Percentiles rank a stretch among this genome's conserved stretches.
These are phyloP conservation scores for Pachymerium ferrugineum DNA, from an alignment of 2,888 invertebrate genomes.

Conservation along the genomic window DNA sequence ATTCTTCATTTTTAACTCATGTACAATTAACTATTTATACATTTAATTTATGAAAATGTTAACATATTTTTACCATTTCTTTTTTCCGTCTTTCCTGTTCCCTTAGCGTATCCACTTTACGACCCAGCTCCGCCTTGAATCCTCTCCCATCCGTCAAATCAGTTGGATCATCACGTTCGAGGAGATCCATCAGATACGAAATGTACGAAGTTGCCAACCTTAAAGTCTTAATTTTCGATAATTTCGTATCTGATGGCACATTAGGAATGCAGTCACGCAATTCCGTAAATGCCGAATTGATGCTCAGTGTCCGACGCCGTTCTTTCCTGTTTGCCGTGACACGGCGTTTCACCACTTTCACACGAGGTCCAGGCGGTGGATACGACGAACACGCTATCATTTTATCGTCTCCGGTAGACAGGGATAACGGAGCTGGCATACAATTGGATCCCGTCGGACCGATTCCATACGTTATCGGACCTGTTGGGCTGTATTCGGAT, in stretches of 20 bases:
- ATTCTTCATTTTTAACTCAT: no score
- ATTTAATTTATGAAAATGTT: no score
- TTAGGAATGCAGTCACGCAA: constrained; percentile 91
- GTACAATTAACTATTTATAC: no score
- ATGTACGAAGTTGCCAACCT: constrained; percentile 88
- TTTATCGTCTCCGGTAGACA: background rate
- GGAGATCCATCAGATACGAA: constrained; percentile 80
- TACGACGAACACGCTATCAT: background rate
- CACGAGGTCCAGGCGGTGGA: constrained; percentile 45
- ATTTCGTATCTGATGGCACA: constrained; percentile 89
- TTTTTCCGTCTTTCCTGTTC: constrained; percentile 40
- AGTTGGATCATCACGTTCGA: constrained; percentile 70
- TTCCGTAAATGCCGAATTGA: constrained; percentile 90
- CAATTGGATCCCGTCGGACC: background rate
- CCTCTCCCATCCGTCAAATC: constrained; percentile 57
- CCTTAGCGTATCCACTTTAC: constrained; percentile 43
- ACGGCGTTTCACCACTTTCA: constrained; percentile 66
- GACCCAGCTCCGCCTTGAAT: constrained; percentile 75
- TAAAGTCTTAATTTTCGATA: constrained; percentile 90
- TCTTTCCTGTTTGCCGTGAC: constrained; percentile 90
- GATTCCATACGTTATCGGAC: background rate
- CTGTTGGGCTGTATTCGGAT: background rate
- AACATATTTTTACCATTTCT: constrained; percentile 38
- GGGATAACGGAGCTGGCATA: background rate
- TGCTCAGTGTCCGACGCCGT: constrained; percentile 81